Percentiles rank a stretch among this genome's conserved stretches.
phyloP scores from a whole-genome alignment of 30 jellyfish, hydroid and myxozoan species.

The Haliclystus octoradiatus region DNA sequence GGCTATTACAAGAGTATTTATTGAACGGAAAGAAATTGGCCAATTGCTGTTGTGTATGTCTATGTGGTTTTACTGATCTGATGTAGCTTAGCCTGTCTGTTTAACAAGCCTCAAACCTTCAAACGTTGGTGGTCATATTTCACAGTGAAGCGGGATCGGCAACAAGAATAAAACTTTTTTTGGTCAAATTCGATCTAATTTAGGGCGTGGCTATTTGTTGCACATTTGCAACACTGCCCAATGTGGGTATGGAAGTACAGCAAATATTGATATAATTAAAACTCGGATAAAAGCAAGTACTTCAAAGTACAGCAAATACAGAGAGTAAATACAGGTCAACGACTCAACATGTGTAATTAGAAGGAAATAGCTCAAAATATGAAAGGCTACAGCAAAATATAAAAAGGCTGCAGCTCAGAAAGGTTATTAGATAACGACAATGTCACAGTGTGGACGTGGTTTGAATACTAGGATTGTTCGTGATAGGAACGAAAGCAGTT shows the following conservation, averaged over 20 bases:
- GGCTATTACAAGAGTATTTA: too few species aligned
- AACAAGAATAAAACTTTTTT: background rate
- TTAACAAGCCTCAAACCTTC: too few species aligned
- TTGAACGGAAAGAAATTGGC: too few species aligned
- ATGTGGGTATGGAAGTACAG: slow-evolving; percentile 1
- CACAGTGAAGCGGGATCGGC: too few species aligned
- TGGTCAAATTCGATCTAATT: background rate
- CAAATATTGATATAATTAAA: background rate
- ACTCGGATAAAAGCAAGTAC: background rate
- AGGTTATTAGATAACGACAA: background rate
- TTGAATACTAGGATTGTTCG: background rate
- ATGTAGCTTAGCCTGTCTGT: too few species aligned
- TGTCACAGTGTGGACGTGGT: background rate
- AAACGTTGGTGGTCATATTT: too few species aligned
- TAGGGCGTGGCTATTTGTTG: slow-evolving; percentile 3
- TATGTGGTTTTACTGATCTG: too few species aligned
- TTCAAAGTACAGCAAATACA: too few species aligned
- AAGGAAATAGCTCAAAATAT: background rate
- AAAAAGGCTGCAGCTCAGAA: slow-evolving; percentile 1
- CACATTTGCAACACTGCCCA: background rate
- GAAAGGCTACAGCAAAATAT: too few species aligned
- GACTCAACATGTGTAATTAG: background rate
- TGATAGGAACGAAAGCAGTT: background rate
- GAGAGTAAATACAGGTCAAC: too few species aligned
- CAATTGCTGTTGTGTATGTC: too few species aligned